Evolutionary conservation across 2,888 invertebrate species (phyloP).

Genomic region (Melanotus villosus): DNA sequence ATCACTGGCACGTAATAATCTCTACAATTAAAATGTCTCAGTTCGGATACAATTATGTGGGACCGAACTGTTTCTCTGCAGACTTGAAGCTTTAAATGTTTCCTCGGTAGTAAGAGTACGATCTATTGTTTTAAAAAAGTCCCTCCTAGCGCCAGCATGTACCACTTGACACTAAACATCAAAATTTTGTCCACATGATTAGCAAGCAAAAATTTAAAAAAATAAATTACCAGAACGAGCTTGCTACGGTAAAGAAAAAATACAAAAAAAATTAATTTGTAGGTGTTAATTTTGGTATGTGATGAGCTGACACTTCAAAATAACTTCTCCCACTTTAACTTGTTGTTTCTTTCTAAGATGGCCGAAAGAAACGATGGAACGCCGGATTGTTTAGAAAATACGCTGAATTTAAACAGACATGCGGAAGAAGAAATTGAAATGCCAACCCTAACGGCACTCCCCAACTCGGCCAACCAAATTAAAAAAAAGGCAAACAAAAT

Average conservation of each 20-base stretch:
- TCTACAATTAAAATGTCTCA: slow-evolving; percentile 47
- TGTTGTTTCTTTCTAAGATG: slow-evolving; percentile 57
- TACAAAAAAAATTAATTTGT: neutral
- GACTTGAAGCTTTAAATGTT: slow-evolving; percentile 48
- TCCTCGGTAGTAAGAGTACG: slow-evolving; percentile 40
- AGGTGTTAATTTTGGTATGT: slow-evolving; percentile 39
- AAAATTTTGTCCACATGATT: neutral
- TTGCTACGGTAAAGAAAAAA: too few relatives aligned
- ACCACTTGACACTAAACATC: neutral
- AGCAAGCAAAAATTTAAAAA: neutral
- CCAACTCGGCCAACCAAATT: slow-evolving; percentile 62
- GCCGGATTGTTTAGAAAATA: slow-evolving; percentile 66
- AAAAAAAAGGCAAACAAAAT: slow-evolving; percentile 66
- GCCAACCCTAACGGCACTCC: slow-evolving; percentile 63
- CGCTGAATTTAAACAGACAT: slow-evolving; percentile 66
- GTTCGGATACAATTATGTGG: slow-evolving; percentile 64
- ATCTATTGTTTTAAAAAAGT: neutral
- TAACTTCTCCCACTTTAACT: slow-evolving; percentile 20
- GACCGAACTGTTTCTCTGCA: slow-evolving; percentile 60
- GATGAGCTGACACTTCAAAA: slow-evolving; percentile 62
- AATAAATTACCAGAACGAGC: too few relatives aligned
- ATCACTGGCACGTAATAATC: slow-evolving; percentile 19
- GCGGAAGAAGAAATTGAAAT: slow-evolving; percentile 67
- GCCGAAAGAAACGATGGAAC: slow-evolving; percentile 64
- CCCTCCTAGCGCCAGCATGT: neutral